phyloP scores from a whole-genome alignment of 2,113 vertebrate genomes.

The Calidris pugnax region DNA sequence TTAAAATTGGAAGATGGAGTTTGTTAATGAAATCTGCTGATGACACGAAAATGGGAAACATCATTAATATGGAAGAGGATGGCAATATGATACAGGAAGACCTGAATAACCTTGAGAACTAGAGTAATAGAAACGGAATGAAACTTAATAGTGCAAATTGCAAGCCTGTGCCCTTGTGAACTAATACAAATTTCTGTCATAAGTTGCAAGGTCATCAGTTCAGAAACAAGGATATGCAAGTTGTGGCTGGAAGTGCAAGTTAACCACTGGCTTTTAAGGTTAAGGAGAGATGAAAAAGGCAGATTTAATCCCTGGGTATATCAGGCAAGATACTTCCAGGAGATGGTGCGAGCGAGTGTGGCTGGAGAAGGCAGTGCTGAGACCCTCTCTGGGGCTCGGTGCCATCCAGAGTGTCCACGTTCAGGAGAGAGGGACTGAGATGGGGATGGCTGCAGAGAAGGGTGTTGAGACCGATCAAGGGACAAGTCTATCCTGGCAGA shows the following conservation, averaged over 20 bases:
- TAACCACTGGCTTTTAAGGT: not conserved
- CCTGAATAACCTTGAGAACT: conserved; percentile 21
- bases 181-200: conserved; percentile 33
- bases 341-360: rapidly evolving
- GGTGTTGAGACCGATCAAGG: not conserved
- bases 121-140: not conserved
- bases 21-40: conserved; percentile 52
- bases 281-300: not conserved
- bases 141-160: conserved; percentile 37
- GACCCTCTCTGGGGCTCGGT: not conserved
- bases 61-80: conserved; percentile 17
- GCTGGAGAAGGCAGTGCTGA: not conserved
- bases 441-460: not conserved
- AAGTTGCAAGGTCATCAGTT: conserved; percentile 13
- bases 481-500: not conserved
- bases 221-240: not conserved
- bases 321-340: not conserved
- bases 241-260: not conserved
- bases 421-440: not conserved
- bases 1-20: not conserved
- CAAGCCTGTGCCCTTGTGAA: conserved; percentile 1
- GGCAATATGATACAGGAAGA: conserved; percentile 14
- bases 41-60: not conserved
- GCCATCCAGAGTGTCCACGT: rapidly evolving
- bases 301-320: not conserved